Evolutionary conservation across 2,888 invertebrate genomes (phyloP), one percentile per base, ranked within the genome.

Genomic region (Dichetophora obliterata): DNA sequence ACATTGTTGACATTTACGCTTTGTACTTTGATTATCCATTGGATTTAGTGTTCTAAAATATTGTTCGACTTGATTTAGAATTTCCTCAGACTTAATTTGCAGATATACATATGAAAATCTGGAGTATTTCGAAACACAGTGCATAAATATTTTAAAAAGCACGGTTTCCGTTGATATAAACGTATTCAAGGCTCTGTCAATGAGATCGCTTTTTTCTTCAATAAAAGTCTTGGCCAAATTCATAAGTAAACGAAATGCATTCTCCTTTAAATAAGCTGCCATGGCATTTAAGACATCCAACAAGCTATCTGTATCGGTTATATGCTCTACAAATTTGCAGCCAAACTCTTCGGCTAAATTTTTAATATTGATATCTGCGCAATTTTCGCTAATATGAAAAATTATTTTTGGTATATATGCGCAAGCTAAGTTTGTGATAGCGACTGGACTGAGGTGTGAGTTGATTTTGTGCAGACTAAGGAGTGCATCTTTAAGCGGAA

Each of bases 121-220:
- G 16, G 81, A 77, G 69, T 84, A 86, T 2, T 80, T 84, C 22
- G 75, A 79, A 66, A 86, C 75, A 54, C 83, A 84, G 69, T 82
- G 79, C 79, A 82, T 81, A 37, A 85, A 75, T n/a, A 86, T 83
- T 75, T 83, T 84, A 72, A 82, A 86, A 16, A 86, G 79, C 3
- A 86, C 81, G 22, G 82, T 80, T 43, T 86, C 86, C 0, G 87
- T 86, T 3, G 87, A 81, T 0, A 86, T 77, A 54, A 84, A 85
- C 1, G 85, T 83, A 1, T 82, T 80, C 1, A 86, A 54, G 0
- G 9, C 66, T 19, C 72, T 80, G 76, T 85, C 84, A 52, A 84
- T 85, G 14, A 31, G 27, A n/a, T 84, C 84, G 16, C 82, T 79
- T 4, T 75, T 76, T n/a, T 82, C 80, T 9, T 86, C 84, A 16